These are phyloP conservation scores for Ceratitis capitata DNA, from an alignment of 1,140 invertebrate genomes.

Conservation along the genomic window DNA sequence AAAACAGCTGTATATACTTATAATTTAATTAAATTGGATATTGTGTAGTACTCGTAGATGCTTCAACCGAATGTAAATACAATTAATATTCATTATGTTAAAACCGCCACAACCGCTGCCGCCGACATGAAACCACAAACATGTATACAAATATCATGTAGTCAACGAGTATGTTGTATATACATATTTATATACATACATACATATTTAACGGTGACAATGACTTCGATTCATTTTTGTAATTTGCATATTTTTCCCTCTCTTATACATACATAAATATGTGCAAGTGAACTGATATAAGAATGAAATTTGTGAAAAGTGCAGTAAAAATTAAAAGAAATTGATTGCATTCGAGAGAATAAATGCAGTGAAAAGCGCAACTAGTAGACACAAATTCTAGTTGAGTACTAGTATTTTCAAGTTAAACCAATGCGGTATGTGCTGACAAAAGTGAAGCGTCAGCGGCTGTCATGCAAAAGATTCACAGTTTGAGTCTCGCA, in stretches of 20 bases:
- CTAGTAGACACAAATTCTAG: no score
- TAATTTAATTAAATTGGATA: neutral
- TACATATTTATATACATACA: neutral
- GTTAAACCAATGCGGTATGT: no score
- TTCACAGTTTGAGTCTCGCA: no score
- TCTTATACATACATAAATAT: neutral
- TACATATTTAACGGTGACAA: neutral
- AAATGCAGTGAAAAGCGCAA: no score
- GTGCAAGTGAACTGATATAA: no score
- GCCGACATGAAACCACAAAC: constrained; percentile 4
- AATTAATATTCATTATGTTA: neutral
- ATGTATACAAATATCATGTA: neutral
- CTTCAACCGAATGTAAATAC: neutral
- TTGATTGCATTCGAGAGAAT: no score
- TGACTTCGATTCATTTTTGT: neutral
- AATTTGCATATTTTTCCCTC: neutral
- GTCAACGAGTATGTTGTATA: neutral
- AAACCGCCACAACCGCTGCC: neutral
- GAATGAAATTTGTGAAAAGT: no score
- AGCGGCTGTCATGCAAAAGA: neutral
- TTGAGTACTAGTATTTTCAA: no score
- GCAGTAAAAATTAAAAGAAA: no score
- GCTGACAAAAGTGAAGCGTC: no score
- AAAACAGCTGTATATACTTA: no score
- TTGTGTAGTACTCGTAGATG: neutral